Evolutionary conservation across 2,113 vertebrate species (phyloP).

Genomic region (Ptilorrhoa leucosticta): DNA sequence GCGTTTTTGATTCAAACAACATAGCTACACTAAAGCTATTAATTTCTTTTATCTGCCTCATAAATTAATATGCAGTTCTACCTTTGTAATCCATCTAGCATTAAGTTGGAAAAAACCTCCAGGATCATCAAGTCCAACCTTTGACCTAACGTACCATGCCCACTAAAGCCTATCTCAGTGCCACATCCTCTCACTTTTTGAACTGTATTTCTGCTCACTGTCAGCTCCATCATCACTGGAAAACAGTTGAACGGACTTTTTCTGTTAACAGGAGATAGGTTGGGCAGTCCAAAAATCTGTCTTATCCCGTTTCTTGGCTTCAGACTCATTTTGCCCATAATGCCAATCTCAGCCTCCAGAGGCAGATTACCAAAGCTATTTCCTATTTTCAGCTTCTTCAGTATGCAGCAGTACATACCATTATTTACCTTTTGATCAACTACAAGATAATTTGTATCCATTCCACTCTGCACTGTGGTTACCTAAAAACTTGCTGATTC

Average conservation of each 20-base stretch:
- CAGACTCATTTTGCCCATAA: neutral
- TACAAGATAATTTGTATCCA: neutral
- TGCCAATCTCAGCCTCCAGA: neutral
- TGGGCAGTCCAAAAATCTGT: neutral
- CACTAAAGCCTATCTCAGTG: neutral
- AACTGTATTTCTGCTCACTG: neutral
- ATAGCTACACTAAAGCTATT: neutral
- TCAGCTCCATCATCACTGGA: neutral
- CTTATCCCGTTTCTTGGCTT: neutral
- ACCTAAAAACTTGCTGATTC: neutral
- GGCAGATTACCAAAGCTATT: neutral
- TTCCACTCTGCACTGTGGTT: neutral
- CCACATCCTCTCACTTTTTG: neutral
- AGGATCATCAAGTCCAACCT: neutral
- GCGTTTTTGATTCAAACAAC: neutral
- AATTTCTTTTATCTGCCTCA: neutral
- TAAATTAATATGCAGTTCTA: neutral
- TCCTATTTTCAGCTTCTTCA: neutral
- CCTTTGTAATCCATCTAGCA: neutral
- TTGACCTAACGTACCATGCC: neutral
- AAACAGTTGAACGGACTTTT: neutral
- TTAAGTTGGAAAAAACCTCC: neutral
- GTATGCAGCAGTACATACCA: neutral
- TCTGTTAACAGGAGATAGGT: neutral
- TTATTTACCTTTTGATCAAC: neutral